Conservation (phyloP, 2,113 vertebrate genomes). For the Phyllopteryx taeniolatus region DNA sequence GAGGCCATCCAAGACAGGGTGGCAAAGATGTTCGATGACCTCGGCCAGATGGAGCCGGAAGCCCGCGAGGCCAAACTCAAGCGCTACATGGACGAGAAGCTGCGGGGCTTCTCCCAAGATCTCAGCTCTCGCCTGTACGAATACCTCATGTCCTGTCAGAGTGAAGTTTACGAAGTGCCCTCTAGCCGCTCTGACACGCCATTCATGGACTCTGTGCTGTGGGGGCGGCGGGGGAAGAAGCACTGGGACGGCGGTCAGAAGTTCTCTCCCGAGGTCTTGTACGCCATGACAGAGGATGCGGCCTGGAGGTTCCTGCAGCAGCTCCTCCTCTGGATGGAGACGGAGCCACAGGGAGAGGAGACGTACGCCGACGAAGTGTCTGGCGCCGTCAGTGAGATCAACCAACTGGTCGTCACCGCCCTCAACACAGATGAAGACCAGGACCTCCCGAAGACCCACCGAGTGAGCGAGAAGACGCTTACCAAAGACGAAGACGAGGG, state of each 20-base stretch:
- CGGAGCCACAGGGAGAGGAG: not conserved
- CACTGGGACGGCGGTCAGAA: constrained; percentile 4
- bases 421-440: not conserved
- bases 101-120: not conserved
- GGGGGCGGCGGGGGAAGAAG: constrained; percentile 2
- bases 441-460: not conserved
- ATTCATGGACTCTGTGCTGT: constrained; percentile 6
- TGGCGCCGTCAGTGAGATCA: constrained; percentile 2
- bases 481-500: not conserved
- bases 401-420: constrained; percentile 1
- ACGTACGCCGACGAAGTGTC: constrained; percentile 11
- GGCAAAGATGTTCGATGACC: constrained; percentile 4
- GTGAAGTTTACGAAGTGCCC: not conserved
- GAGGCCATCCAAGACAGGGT: constrained; percentile 3
- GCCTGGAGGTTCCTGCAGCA: constrained; percentile 6
- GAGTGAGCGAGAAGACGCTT: not conserved
- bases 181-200: constrained; percentile 1
- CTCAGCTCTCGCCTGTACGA: constrained; percentile 5
- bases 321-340: constrained; percentile 5
- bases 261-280: constrained; percentile 2
- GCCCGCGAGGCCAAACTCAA: not conserved
- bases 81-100: constrained; percentile 10
- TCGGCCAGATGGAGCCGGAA: not conserved
- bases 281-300: constrained; percentile 5
- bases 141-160: constrained; percentile 4